A percentile compares a stretch with the other conserved stretches of the same genome.
phyloP scores from a whole-genome alignment of 2,113 vertebrate genomes.

The Phaethornis superciliosus region DNA sequence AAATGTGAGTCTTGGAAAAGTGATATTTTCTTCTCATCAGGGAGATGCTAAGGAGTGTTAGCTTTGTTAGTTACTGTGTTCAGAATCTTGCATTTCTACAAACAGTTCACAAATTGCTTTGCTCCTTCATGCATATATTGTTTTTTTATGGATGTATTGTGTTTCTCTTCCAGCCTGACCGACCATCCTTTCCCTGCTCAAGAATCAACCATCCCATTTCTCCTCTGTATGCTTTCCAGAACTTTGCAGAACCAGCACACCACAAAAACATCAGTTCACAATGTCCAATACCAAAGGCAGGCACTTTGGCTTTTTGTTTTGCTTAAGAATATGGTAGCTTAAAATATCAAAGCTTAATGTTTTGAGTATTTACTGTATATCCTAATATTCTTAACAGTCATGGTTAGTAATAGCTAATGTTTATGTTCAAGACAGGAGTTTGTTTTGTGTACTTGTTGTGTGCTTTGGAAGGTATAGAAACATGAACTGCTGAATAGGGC shows the following conservation, averaged over 20 bases:
- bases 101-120: neutral
- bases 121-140: neutral
- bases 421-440: neutral
- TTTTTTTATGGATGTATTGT: neutral
- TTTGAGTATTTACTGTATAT: neutral
- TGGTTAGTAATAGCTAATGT: neutral
- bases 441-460: rapidly evolving
- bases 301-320: neutral
- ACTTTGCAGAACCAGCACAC: constrained; percentile 50
- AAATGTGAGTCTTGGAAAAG: neutral
- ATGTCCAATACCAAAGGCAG: constrained; percentile 75
- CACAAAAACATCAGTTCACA: constrained; percentile 54
- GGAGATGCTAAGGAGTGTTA: neutral
- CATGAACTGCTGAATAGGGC: rapidly evolving
- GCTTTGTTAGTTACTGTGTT: neutral
- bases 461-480: neutral
- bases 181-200: constrained; percentile 66
- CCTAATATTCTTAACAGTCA: neutral
- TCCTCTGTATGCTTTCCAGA: constrained; percentile 77
- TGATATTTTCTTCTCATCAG: neutral
- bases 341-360: neutral
- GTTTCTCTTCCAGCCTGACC: constrained; percentile 68
- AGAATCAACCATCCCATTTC: constrained; percentile 76
- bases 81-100: neutral
- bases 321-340: neutral